Percentiles rank a stretch among this genome's conserved stretches.
Evolutionary conservation across 2,888 invertebrate genomes (phyloP).

Genomic region (Ctenicera cuprea): DNA sequence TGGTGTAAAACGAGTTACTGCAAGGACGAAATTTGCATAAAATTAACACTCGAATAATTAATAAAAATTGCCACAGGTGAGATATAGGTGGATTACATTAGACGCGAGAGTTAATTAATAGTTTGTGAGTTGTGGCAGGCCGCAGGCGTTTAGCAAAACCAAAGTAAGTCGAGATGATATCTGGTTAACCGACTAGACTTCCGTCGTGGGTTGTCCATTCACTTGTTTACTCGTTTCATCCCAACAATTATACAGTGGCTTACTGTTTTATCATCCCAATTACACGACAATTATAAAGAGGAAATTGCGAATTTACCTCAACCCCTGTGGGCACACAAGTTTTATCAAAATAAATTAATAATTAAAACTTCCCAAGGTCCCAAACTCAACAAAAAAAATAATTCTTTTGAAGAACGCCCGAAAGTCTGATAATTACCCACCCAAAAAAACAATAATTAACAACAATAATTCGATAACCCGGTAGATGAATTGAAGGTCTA

Average conservation of each 20-base stretch:
- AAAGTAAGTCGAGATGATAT: slow-evolving; percentile 48
- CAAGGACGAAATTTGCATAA: slow-evolving; percentile 51
- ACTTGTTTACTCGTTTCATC: slow-evolving; percentile 24
- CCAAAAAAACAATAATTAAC: neutral
- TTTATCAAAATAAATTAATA: neutral
- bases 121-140: slow-evolving; percentile 43
- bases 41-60: slow-evolving; percentile 44
- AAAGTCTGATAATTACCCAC: neutral
- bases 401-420: neutral
- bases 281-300: too few relatives aligned
- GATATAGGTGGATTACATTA: slow-evolving; percentile 48
- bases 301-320: neutral
- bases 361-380: neutral
- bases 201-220: slow-evolving; percentile 43
- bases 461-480: slow-evolving; percentile 17
- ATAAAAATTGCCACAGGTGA: slow-evolving; percentile 48
- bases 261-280: slow-evolving; percentile 7
- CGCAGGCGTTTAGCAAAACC: slow-evolving; percentile 42
- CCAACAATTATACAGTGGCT: slow-evolving; percentile 18
- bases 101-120: slow-evolving; percentile 42
- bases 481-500: slow-evolving; percentile 12
- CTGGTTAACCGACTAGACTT: slow-evolving; percentile 52
- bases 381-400: neutral
- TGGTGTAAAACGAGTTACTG: slow-evolving; percentile 42
- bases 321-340: neutral